These are phyloP conservation scores for Raillietiella orientalis DNA, from an alignment of 2,888 invertebrate genomes.

Conservation along the genomic window DNA sequence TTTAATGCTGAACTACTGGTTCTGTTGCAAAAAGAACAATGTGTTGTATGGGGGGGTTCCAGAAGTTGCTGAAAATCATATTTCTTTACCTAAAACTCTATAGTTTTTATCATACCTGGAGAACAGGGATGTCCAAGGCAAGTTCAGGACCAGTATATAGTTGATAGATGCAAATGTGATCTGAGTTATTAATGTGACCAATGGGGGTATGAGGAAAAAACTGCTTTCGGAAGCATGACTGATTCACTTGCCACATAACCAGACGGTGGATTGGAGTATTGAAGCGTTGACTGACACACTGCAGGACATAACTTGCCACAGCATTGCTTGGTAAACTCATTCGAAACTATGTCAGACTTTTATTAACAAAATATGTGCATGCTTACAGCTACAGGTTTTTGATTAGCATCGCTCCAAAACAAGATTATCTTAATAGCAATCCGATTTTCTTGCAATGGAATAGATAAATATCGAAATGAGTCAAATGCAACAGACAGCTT, in stretches of 20 bases:
- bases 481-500: slow-evolving; percentile 19
- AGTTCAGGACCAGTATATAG: no score
- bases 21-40: slow-evolving; percentile 13
- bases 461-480: slow-evolving; percentile 17
- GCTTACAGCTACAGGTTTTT: slow-evolving; percentile 8
- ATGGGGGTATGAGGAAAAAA: no score
- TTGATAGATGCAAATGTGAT: no score
- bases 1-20: slow-evolving; percentile 11
- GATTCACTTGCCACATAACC: no score
- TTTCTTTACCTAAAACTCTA: neutral
- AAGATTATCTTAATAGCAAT: slow-evolving; percentile 12
- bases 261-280: no score
- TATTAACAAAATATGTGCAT: no score
- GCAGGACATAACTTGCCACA: no score
- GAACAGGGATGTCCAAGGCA: slow-evolving; percentile 9
- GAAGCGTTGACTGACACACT: no score
- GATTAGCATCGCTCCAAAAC: slow-evolving; percentile 12
- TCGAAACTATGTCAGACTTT: no score
- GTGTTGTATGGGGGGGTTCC: slow-evolving; percentile 6
- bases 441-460: slow-evolving; percentile 16
- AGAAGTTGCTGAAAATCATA: slow-evolving; percentile 6
- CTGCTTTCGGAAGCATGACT: no score
- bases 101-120: slow-evolving; percentile 10
- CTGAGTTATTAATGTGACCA: no score
- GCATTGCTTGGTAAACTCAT: no score